A percentile compares a stretch with the other conserved stretches of the same genome.
phyloP scores from a whole-genome alignment of 2,888 invertebrate genomes.

The Nymphalis c-album region DNA sequence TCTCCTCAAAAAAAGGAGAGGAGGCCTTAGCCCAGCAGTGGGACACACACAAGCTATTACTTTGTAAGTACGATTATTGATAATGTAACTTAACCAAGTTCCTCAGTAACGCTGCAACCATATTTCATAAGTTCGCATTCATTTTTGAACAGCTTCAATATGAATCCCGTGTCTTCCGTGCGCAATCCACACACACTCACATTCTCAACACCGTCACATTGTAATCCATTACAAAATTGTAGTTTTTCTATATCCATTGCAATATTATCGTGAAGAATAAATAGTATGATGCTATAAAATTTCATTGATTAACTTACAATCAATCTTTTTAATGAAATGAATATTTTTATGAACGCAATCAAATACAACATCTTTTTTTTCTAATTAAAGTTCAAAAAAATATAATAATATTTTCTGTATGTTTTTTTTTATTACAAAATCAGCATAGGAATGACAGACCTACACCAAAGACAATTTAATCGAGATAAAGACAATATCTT shows the following conservation, averaged over 20 bases:
- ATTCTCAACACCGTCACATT: constrained; percentile 43
- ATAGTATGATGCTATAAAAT: constrained; percentile 17
- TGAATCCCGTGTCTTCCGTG: constrained; percentile 46
- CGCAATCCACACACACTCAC: constrained; percentile 57
- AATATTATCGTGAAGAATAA: constrained; percentile 13
- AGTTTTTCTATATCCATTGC: constrained; percentile 40
- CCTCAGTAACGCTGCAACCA: constrained; percentile 54
- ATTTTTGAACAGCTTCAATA: constrained; percentile 56
- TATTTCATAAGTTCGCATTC: constrained; percentile 60
- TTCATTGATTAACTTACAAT: constrained; percentile 15
- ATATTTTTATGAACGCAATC: background rate
- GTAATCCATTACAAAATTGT: constrained; percentile 51
- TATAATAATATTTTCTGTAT: too few relatives aligned
- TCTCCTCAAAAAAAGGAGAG: too few relatives aligned
- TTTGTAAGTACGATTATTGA: too few relatives aligned
- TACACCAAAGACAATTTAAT: too few relatives aligned
- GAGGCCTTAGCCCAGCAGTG: too few relatives aligned
- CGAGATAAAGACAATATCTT: too few relatives aligned
- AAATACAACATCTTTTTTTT: background rate
- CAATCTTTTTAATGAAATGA: background rate
- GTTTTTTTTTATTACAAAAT: too few relatives aligned
- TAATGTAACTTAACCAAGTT: constrained; percentile 45
- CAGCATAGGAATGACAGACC: too few relatives aligned
- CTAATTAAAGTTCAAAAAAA: background rate
- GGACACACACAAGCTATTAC: too few relatives aligned